phyloP scores from a whole-genome alignment of 37 sponge, comb jelly and placozoan genomes.

The Beroe forskalii region DNA sequence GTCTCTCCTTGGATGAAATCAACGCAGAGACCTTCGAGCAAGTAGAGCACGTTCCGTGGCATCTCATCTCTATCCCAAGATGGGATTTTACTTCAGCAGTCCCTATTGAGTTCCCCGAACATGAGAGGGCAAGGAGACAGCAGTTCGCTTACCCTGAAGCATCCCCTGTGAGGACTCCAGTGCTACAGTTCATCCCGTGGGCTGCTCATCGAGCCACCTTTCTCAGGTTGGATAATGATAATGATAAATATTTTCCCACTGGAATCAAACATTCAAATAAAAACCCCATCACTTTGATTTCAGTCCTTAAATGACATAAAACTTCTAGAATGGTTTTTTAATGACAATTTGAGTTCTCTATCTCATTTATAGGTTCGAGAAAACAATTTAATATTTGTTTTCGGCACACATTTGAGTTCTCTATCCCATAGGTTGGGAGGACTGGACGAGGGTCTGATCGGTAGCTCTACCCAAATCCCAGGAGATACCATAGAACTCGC shows the following conservation, averaged over 20 bases:
- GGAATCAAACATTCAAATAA: no score
- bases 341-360: no score
- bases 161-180: conserved; percentile 12
- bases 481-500: conserved; percentile 27
- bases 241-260: no score
- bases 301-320: no score
- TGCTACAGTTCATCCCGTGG: conserved; percentile 47
- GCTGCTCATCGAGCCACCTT: background rate
- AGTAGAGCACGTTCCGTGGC: conserved; percentile 63
- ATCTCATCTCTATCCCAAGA: conserved; percentile 22
- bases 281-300: no score
- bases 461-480: background rate
- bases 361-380: no score
- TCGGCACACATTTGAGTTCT: no score
- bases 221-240: no score
- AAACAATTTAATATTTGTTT: no score
- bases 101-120: conserved; percentile 37
- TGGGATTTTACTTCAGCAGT: conserved; percentile 28
- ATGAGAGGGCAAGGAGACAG: background rate
- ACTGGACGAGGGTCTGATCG: conserved; percentile 33
- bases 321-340: no score
- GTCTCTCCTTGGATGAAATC: conserved; percentile 43
- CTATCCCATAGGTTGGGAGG: no score
- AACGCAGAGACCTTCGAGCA: conserved; percentile 38
- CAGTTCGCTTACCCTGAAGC: conserved; percentile 30